A percentile compares a stretch with the other conserved stretches of the same genome.
Evolutionary conservation across 2,113 vertebrate species (phyloP).

Genomic region (Perca flavescens): DNA sequence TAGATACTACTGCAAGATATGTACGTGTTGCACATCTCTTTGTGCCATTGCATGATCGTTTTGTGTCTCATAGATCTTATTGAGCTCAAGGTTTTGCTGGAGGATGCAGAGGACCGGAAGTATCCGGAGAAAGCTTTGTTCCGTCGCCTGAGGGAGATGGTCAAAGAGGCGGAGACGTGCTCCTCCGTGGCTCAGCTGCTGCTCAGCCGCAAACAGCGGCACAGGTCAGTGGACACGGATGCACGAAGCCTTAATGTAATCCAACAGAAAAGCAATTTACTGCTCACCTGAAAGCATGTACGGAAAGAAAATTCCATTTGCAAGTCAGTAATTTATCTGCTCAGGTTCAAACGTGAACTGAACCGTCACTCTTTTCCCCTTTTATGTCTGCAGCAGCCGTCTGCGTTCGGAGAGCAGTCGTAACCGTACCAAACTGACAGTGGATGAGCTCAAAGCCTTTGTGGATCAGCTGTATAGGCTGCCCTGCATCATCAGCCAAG

Average conservation of each 20-base stretch:
- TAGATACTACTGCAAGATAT: not conserved
- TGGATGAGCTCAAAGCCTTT: constrained; percentile 98
- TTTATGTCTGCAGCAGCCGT: constrained; percentile 77
- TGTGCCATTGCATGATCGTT: not conserved
- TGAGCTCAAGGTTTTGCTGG: constrained; percentile 94
- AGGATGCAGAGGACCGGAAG: constrained; percentile 97
- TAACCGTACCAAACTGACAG: constrained; percentile 93
- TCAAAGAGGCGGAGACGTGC: constrained; percentile 98
- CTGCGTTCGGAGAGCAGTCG: constrained; percentile 88
- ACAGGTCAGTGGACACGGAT: constrained; percentile 84
- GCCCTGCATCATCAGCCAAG: constrained; percentile 95
- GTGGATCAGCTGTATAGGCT: constrained; percentile 95
- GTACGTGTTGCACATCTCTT: not conserved
- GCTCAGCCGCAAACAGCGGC: constrained; percentile 95
- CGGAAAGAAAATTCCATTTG: not conserved
- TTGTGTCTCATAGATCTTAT: constrained; percentile 88
- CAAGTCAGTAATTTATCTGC: not conserved
- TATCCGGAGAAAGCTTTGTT: constrained; percentile 95
- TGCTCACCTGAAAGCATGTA: not conserved
- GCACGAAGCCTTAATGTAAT: not conserved
- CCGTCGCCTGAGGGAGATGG: constrained; percentile 92
- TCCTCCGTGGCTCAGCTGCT: constrained; percentile 97
- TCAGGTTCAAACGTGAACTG: constrained; percentile 1
- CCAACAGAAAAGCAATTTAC: not conserved
- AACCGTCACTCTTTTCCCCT: not conserved